Evolutionary conservation across 1,140 invertebrate species (phyloP).

Genomic region (Penaeus indicus): DNA sequence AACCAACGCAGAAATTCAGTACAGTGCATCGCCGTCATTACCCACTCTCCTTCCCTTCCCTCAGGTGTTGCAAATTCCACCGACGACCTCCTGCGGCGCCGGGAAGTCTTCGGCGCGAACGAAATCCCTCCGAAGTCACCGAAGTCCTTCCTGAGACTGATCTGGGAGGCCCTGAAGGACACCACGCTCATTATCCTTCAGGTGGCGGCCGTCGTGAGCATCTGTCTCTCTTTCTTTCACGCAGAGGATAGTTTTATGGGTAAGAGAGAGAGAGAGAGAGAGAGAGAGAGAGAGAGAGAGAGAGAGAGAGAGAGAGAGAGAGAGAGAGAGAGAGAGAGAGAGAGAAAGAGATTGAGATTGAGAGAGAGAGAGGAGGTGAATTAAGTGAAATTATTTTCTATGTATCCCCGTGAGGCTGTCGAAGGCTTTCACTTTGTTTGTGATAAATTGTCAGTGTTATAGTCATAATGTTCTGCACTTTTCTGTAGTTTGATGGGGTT

Average conservation of each 20-base stretch:
- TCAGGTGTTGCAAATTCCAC: slow-evolving; percentile 42
- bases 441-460: too few relatives aligned
- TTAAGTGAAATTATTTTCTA: too few relatives aligned
- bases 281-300: slow-evolving; percentile 29
- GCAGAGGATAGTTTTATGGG: not conserved
- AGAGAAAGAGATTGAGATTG: not conserved
- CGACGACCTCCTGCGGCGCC: slow-evolving; percentile 27
- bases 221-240: slow-evolving; percentile 58
- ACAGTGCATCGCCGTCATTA: not conserved
- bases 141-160: slow-evolving; percentile 48
- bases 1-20: not conserved
- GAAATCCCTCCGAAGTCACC: slow-evolving; percentile 35
- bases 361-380: not conserved
- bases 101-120: slow-evolving; percentile 46
- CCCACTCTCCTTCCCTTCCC: not conserved
- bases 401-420: too few relatives aligned
- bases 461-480: too few relatives aligned
- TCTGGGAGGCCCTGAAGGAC: slow-evolving; percentile 52
- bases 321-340: slow-evolving; percentile 2
- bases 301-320: slow-evolving; percentile 34
- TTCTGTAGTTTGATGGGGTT: too few relatives aligned
- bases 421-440: too few relatives aligned
- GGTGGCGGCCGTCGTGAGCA: slow-evolving; percentile 56
- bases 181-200: slow-evolving; percentile 60
- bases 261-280: slow-evolving; percentile 32